Evolutionary conservation across 2,113 vertebrate genomes (phyloP), one percentile per base, ranked within the genome.

Genomic region (Acanthochromis polyacanthus): DNA sequence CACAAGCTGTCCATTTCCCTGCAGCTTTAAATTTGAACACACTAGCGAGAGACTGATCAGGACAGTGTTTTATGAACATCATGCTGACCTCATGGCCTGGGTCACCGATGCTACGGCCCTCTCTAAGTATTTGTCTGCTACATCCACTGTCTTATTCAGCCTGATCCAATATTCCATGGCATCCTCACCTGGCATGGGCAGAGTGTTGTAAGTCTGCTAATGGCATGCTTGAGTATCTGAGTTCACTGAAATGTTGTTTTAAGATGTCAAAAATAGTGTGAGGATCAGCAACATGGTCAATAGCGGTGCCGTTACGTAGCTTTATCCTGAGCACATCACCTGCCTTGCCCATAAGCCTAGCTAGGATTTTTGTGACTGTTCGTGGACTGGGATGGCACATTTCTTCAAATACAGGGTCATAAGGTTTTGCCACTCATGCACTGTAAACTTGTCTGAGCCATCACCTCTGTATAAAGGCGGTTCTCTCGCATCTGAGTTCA

Each of bases 51-150:
- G 50, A 38, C 25, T 28, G 22, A 22, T 70, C 53, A 30, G 67
- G 53, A 11, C 52, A 23, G 53, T 65, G 30, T 8, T 75, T 50
- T 7, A 64, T 57, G 10, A 75, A 65, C 71, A 75, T 64, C 71
- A 56, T 56, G 15, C 51, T 65, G 11, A 75, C 61, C 7, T 75
- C 62, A 57, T 36, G 67, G 3, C 23, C 4, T 28, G 61, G 28
- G 43, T 65, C 51, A 45, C 63, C 43, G 10, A 57, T 55, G 6
- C 5, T 16, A 10, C 0, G n/a, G 14, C 52, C 51, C 15, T 75
- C 60, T 8, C 52, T 7, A 65, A 14, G 10, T 10, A 64, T 55
- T 75, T 61, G 36, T 46, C n/a, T 9, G 43, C 52, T 5, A 65
- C 38, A 1, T 65, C 71, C 9, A 75, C 20, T 20, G n/a, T 55